Conservation (phyloP, 2,797 vertebrate genomes). For the Xyrichtys novacula region DNA sequence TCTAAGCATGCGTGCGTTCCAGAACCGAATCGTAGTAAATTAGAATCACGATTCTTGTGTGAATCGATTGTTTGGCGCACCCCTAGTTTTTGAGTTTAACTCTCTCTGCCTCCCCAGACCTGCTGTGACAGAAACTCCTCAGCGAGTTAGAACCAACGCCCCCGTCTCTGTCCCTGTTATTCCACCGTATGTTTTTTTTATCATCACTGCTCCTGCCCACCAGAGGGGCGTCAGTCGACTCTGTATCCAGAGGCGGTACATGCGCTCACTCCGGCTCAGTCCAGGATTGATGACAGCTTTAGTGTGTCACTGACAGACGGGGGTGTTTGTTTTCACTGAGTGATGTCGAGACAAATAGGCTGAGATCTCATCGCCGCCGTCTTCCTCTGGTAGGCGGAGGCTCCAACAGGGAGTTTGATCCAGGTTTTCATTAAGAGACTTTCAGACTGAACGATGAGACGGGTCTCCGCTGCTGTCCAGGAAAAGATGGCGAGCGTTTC, state of each 20-base stretch:
- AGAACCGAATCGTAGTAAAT: too few species aligned
- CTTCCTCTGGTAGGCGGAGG: slow-evolving; percentile 51
- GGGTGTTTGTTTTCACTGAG: slow-evolving; percentile 76
- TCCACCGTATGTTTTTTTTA: too few species aligned
- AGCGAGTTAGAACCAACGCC: too few species aligned
- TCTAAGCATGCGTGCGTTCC: too few species aligned
- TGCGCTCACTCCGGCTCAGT: slow-evolving; percentile 38
- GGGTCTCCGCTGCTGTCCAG: slow-evolving; percentile 41
- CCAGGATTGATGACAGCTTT: slow-evolving; percentile 58
- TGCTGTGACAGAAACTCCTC: too few species aligned
- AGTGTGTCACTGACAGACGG: slow-evolving; percentile 66
- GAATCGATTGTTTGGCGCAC: too few species aligned
- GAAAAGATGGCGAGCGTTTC: slow-evolving; percentile 9
- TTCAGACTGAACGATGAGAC: slow-evolving; percentile 42
- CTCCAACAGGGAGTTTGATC: slow-evolving; percentile 42
- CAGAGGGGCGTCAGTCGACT: not conserved
- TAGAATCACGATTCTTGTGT: too few species aligned
- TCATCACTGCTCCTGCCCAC: slow-evolving; percentile 11
- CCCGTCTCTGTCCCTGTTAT: too few species aligned
- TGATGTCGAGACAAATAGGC: slow-evolving; percentile 75
- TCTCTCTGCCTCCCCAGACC: too few species aligned
- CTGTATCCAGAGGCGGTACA: slow-evolving; percentile 26
- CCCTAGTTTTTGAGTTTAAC: too few species aligned
- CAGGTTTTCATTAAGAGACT: slow-evolving; percentile 69
- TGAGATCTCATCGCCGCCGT: slow-evolving; percentile 75